Conservation (phyloP, 2,797 vertebrate species). For the Discoglossus pictus region DNA sequence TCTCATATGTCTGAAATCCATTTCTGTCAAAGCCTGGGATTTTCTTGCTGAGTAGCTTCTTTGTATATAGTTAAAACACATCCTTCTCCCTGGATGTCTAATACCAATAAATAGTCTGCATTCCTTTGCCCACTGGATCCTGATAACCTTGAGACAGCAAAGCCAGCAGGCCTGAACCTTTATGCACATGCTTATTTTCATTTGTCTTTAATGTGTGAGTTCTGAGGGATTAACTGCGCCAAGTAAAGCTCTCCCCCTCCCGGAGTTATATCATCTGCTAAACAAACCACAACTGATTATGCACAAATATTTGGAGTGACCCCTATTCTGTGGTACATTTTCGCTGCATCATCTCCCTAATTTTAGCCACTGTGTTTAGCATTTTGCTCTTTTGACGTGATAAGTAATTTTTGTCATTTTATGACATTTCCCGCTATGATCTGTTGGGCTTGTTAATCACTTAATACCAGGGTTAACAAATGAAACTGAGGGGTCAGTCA, state of each 20-base stretch:
- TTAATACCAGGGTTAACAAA: no score
- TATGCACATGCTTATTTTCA: slow-evolving; percentile 36
- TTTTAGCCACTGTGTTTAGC: background rate
- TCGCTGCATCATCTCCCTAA: no score
- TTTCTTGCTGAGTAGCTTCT: slow-evolving; percentile 12
- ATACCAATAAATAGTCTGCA: slow-evolving; percentile 40
- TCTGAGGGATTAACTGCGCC: slow-evolving; percentile 4
- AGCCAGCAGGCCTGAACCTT: slow-evolving; percentile 31
- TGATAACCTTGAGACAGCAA: slow-evolving; percentile 43
- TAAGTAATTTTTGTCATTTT: no score
- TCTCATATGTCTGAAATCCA: slow-evolving; percentile 1
- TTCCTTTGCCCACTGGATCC: slow-evolving; percentile 34
- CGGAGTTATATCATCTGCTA: background rate
- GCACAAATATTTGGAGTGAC: background rate
- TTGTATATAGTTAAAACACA: slow-evolving; percentile 38
- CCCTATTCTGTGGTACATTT: background rate
- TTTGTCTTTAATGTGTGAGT: slow-evolving; percentile 4
- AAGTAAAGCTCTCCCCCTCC: slow-evolving; percentile 20
- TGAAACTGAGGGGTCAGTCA: no score
- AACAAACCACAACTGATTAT: background rate
- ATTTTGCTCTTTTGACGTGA: no score
- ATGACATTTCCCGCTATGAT: no score
- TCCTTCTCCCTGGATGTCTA: slow-evolving; percentile 13
- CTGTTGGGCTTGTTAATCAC: no score
- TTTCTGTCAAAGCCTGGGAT: background rate